Evolutionary conservation across 2,113 vertebrate species (phyloP).

Genomic region (Triplophysa dalaica): DNA sequence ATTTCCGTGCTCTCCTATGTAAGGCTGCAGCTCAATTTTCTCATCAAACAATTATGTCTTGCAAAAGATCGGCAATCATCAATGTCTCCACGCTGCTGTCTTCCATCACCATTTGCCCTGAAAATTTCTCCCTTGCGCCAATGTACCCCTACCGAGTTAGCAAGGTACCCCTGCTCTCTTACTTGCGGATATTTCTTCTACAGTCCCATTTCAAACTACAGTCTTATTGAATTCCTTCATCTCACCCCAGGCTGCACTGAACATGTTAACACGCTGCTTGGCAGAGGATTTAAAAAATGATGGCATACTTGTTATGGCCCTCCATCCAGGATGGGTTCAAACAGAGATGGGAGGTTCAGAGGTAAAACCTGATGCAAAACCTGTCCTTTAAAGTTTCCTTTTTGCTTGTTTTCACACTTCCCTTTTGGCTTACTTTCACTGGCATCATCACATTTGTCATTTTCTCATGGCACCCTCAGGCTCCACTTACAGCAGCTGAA

Average conservation of each 20-base stretch:
- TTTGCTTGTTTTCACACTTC: background rate
- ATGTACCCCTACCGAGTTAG: slow-evolving; percentile 65
- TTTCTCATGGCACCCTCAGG: slow-evolving; percentile 46
- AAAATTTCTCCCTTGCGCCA: slow-evolving; percentile 40
- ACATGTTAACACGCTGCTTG: slow-evolving; percentile 74
- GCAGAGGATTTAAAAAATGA: slow-evolving; percentile 59
- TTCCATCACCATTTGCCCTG: slow-evolving; percentile 54
- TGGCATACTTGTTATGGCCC: slow-evolving; percentile 61
- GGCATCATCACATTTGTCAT: slow-evolving; percentile 4
- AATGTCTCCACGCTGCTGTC: slow-evolving; percentile 57
- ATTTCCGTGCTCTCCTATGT: slow-evolving; percentile 61
- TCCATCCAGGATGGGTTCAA: slow-evolving; percentile 76
- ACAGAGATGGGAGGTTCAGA: slow-evolving; percentile 69
- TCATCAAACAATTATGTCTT: slow-evolving; percentile 58
- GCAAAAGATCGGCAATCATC: slow-evolving; percentile 57
- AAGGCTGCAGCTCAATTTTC: slow-evolving; percentile 56
- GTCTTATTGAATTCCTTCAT: background rate
- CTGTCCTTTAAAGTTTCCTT: background rate
- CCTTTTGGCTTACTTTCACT: background rate
- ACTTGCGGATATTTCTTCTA: background rate
- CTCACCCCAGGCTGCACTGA: slow-evolving; percentile 69
- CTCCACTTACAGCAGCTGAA: slow-evolving; percentile 59
- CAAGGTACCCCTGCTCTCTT: slow-evolving; percentile 59
- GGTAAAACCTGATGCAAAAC: slow-evolving; percentile 49
- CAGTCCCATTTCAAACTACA: too few relatives aligned